Evolutionary conservation across 2,888 invertebrate genomes (phyloP).

Genomic region (Bellardia bayeri): DNA sequence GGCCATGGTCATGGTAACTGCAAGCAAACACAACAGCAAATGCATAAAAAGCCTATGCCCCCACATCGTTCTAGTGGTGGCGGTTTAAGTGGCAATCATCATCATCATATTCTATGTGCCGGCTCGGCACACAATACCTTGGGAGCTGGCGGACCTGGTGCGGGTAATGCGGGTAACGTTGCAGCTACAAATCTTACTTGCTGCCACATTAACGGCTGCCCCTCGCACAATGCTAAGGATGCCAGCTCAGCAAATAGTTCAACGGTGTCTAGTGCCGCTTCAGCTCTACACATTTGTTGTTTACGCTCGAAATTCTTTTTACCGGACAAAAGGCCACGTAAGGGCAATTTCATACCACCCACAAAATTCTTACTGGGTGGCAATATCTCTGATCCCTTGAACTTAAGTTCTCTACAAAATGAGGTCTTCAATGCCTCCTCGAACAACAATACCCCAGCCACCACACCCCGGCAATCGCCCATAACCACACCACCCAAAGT

Average conservation of each 20-base stretch:
- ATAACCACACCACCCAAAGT: conserved; percentile 87
- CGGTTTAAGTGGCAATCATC: conserved; percentile 75
- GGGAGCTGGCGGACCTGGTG: conserved; percentile 73
- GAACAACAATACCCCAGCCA: conserved; percentile 90
- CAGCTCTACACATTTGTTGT: conserved; percentile 80
- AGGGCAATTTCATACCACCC: conserved; percentile 92
- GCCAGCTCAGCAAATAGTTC: conserved; percentile 62
- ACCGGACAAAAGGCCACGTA: conserved; percentile 90
- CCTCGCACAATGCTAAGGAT: conserved; percentile 73
- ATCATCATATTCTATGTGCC: conserved; percentile 81
- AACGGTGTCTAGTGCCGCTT: conserved; percentile 40
- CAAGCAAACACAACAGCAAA: conserved; percentile 76
- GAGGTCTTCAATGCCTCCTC: conserved; percentile 88
- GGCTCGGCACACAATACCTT: conserved; percentile 76
- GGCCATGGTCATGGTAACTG: conserved; percentile 78
- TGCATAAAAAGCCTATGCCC: conserved; percentile 67
- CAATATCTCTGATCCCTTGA: conserved; percentile 97
- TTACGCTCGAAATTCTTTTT: conserved; percentile 89
- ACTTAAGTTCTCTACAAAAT: conserved; percentile 95
- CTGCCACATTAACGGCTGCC: conserved; percentile 78
- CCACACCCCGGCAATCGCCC: conserved; percentile 91
- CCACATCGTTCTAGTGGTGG: conserved; percentile 59
- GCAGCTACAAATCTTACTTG: conserved; percentile 76
- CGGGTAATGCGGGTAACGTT: conserved; percentile 74
- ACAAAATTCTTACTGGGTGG: conserved; percentile 96